Evolutionary conservation across 2,888 invertebrate species (phyloP).

Genomic region (Buathra laborator): DNA sequence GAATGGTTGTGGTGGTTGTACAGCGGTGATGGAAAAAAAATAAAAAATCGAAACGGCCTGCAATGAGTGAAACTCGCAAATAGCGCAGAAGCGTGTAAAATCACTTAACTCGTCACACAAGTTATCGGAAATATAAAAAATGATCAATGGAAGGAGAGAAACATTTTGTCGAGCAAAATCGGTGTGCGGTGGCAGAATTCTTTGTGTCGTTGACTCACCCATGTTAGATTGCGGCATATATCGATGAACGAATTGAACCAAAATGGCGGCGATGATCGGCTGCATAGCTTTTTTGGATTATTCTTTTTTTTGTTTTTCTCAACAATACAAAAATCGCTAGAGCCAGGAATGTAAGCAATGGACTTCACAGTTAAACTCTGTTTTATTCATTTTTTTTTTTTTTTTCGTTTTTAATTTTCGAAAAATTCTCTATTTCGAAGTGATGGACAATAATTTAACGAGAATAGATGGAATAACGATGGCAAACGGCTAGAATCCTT

Average conservation of each 20-base stretch:
- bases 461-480: neutral
- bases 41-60: neutral
- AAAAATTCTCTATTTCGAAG: neutral
- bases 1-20: neutral
- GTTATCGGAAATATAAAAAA: neutral
- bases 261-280: neutral
- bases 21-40: neutral
- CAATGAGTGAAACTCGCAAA: neutral
- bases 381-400: no score
- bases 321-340: neutral
- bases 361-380: neutral
- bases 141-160: neutral
- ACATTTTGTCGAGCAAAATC: constrained; percentile 1
- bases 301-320: neutral
- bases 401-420: neutral
- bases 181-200: neutral
- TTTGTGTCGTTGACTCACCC: constrained; percentile 15
- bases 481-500: neutral
- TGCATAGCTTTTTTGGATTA: constrained; percentile 3
- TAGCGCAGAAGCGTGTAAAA: neutral
- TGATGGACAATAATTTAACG: neutral
- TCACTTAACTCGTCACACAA: neutral
- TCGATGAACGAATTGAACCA: constrained; percentile 11
- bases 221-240: neutral
- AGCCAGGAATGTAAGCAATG: neutral